Evolutionary conservation across 2,888 invertebrate species (phyloP).

Genomic region (Caenorhabditis afra): DNA sequence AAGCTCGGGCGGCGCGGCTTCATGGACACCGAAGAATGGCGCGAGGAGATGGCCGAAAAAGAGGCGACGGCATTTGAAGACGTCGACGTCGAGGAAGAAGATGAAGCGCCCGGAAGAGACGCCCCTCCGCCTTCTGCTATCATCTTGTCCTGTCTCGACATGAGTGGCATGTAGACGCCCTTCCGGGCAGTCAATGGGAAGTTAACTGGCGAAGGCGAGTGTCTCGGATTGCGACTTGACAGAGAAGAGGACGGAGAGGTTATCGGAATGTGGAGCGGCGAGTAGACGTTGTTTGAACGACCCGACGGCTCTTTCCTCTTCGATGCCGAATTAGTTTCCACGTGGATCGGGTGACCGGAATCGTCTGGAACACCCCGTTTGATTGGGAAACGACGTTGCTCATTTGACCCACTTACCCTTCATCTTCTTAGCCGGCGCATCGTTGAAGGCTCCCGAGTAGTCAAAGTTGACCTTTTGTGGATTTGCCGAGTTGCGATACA

Average conservation of each 20-base stretch:
- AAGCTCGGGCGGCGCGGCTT: constrained; percentile 49
- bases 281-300: constrained; percentile 1
- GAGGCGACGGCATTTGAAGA: too few relatives aligned
- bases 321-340: constrained; percentile 36
- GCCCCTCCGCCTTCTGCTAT: constrained; percentile 26
- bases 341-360: constrained; percentile 37
- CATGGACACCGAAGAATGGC: constrained; percentile 34
- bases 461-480: too few relatives aligned
- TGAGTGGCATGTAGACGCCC: constrained; percentile 30
- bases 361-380: background rate
- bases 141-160: constrained; percentile 54
- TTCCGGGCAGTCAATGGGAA: constrained; percentile 15
- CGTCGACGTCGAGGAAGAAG: too few relatives aligned
- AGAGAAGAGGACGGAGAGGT: constrained; percentile 2
- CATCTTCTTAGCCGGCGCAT: constrained; percentile 15
- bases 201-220: constrained; percentile 15
- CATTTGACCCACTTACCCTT: constrained; percentile 17
- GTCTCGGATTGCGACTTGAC: constrained; percentile 12
- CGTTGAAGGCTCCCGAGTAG: constrained; percentile 4
- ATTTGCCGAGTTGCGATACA: background rate
- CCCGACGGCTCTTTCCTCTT: constrained; percentile 7
- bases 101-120: too few relatives aligned
- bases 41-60: constrained; percentile 10
- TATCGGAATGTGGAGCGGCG: background rate
- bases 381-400: background rate